Base-by-base conservation (phyloP, 53 echinoderm and acorn worm genomes). In the Temnopleurus reevesii region DNA sequence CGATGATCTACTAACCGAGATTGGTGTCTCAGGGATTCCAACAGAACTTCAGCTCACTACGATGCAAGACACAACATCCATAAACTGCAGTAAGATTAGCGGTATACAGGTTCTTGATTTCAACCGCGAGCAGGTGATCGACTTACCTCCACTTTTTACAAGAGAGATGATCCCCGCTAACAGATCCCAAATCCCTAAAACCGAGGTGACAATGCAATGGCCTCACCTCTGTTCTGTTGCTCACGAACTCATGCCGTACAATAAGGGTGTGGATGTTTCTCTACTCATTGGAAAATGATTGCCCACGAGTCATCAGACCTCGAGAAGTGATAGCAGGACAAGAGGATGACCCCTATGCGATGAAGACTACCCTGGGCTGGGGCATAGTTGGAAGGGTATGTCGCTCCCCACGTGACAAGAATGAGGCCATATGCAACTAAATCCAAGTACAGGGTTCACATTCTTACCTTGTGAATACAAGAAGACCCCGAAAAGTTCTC, bases 341-440 rank as follows among this genome's bases (percentile, higher is more conserved):
- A 58, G 92, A 89, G 6, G 83, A 92, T 57, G 90, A 92, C 9
- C 92, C 89, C 1, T 92, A 92, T 84, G 84, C 30, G 23, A 65
- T 83, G 45, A 81, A 10, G 15, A 89, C 92, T 0, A 17, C 81
- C 2, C 89, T 92, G 2, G 89, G 83, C 6, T 92, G 92, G 92
- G 89, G 92, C 24, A 81, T 92, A 1, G 56, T 89, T 8, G 92
- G 92, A 19, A 82, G 76, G 30, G 89, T 89, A 12, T 92, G 92
- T 43, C 59, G 43, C 23, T 30, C n/a, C 35, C 55, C 81, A 2
- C 54, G 41, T 30, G 2, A 24, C n/a, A 55, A 89, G 6, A 43
- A 71, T 64, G 29, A 34, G 13, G 55, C 71, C 23, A 45, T 83
- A 46, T 84, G 84, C 46, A 31, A 92, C 35, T 89, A 76, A 36